Evolutionary conservation across 2,888 invertebrate genomes (phyloP).

Genomic region (Sphinx pinastri): DNA sequence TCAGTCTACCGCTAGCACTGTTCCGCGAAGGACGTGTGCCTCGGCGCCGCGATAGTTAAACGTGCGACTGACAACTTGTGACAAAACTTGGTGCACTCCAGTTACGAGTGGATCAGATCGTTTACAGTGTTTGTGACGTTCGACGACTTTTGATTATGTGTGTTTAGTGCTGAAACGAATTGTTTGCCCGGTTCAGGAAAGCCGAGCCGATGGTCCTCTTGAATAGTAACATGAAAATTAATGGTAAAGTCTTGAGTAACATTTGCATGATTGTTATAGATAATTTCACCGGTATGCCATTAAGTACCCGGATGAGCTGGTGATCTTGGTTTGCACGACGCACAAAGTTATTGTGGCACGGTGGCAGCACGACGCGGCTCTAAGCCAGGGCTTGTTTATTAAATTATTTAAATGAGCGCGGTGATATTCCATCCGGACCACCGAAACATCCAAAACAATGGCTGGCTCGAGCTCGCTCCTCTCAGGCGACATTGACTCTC

Average conservation of each 20-base stretch:
- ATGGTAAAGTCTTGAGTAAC: slow-evolving; percentile 72
- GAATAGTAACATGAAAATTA: slow-evolving; percentile 83
- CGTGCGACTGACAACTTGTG: slow-evolving; percentile 63
- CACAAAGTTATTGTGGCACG: slow-evolving; percentile 57
- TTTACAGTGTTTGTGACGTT: slow-evolving; percentile 77
- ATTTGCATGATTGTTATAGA: slow-evolving; percentile 69
- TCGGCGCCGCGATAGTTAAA: slow-evolving; percentile 34
- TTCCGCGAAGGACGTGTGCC: slow-evolving; percentile 49
- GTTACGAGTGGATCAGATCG: slow-evolving; percentile 66
- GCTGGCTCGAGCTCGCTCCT: slow-evolving; percentile 76
- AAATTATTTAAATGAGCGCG: slow-evolving; percentile 69
- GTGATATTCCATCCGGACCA: slow-evolving; percentile 70
- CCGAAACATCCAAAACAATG: slow-evolving; percentile 78
- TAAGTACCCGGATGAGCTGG: slow-evolving; percentile 67
- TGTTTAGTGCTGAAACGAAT: slow-evolving; percentile 59
- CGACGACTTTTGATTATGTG: slow-evolving; percentile 59
- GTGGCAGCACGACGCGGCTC: slow-evolving; percentile 51
- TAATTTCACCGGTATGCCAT: slow-evolving; percentile 61
- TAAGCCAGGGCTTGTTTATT: slow-evolving; percentile 50
- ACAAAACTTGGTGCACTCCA: slow-evolving; percentile 66
- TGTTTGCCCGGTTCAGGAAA: slow-evolving; percentile 55
- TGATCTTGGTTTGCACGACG: slow-evolving; percentile 80
- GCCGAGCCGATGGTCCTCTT: slow-evolving; percentile 79
- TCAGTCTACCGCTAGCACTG: slow-evolving; percentile 62
- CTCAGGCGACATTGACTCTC: slow-evolving; percentile 76